Evolutionary conservation across 2,113 vertebrate genomes (phyloP), one percentile per base, ranked within the genome.

Genomic region (Actenoides hombroni): DNA sequence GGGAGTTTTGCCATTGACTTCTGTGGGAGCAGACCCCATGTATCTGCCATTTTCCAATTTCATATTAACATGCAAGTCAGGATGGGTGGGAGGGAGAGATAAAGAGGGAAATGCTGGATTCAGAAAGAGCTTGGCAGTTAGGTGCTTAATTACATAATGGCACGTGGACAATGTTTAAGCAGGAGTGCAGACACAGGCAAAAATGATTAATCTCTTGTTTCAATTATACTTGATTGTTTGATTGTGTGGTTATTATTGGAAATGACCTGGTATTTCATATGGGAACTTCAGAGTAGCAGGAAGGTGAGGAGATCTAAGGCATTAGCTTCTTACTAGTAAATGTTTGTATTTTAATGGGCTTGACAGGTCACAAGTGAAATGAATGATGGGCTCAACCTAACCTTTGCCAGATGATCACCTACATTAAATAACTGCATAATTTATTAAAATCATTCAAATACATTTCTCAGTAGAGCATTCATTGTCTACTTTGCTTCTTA

Each of bases 1-100:
- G 59, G 15, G 86, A 94, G 54, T 42, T 92, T 77, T 92, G 57
- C 35, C 39, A 16, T 75, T 83, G 59, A 40, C 21, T 97, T 93
- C 74, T 83, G 65, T 70, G 68, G 68, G 49, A 75, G 48, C 63
- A 84, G 42, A 65, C 13, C 44, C 77, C 94, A 63, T 24, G 90
- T 95, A 70, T 91, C 70, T 91, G 46, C 46, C 70, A 49, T 76
- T 88, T 97, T 88, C 37, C 65, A 37, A 31, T 51, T 61, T 65
- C 69, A 94, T 80, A 97, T 98, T 98, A 98, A 96, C 88, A 98
- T 98, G 96, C 96, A 92, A 94, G 97, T 97, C 96, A 98, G 96
- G 96, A 82, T 90, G 65, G 29, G 25, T 92, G 68, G 79, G 56
- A 80, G 63, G 5, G 60, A 89, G 35, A 89, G 51, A 75, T 71